Evolutionary conservation across 2,888 invertebrate genomes (phyloP).

Genomic region (Drosophila melanocephala): DNA sequence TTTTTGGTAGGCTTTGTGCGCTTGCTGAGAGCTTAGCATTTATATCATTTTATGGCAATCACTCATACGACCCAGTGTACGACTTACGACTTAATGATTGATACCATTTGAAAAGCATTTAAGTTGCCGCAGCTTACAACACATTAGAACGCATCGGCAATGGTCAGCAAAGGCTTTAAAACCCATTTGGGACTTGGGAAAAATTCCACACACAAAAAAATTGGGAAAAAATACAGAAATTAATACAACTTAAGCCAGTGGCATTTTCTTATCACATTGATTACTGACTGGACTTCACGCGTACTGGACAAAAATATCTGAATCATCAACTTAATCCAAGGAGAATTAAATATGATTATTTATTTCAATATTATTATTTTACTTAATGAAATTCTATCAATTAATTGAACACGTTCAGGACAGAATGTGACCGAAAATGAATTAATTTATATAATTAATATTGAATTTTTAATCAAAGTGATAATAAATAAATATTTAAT

Average conservation of each 20-base stretch:
- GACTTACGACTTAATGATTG: conserved; percentile 65
- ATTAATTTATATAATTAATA: background rate
- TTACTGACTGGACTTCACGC: conserved; percentile 1
- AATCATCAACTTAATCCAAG: background rate
- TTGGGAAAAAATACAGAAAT: background rate
- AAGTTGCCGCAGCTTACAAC: conserved; percentile 61
- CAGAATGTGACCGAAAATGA: background rate
- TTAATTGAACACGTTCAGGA: background rate
- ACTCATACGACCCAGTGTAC: conserved; percentile 54
- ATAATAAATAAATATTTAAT: background rate
- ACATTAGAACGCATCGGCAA: conserved; percentile 54
- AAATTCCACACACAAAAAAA: background rate
- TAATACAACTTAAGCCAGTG: conserved; percentile 8
- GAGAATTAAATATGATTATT: background rate
- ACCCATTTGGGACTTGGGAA: conserved; percentile 43
- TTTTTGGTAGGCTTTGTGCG: conserved; percentile 27
- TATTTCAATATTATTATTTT: background rate
- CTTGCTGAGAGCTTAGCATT: conserved; percentile 57
- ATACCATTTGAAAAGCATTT: conserved; percentile 68
- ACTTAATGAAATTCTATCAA: background rate
- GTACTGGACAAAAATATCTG: background rate
- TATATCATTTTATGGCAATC: conserved; percentile 67
- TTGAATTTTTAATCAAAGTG: background rate
- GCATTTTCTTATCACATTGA: conserved; percentile 34
- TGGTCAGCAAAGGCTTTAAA: conserved; percentile 73